A percentile compares a stretch with the other conserved stretches of the same genome.
phyloP scores from a whole-genome alignment of 2,888 invertebrate genomes.

The Drosophila birchii region DNA sequence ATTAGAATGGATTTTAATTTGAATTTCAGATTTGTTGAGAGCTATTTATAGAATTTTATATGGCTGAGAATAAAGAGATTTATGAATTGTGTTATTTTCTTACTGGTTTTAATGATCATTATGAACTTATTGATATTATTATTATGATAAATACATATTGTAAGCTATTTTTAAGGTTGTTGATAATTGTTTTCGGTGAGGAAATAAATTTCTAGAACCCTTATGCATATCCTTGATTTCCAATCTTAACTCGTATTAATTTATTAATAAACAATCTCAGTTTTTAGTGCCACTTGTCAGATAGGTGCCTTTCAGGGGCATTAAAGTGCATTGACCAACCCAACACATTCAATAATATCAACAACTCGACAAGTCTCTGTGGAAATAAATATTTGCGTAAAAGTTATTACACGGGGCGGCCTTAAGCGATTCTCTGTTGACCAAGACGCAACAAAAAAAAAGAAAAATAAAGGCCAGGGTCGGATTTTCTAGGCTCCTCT shows the following conservation, averaged over 20 bases:
- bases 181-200: neutral
- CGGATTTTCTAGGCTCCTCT: constrained; percentile 16
- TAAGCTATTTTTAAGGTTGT: neutral
- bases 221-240: neutral
- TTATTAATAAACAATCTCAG: neutral
- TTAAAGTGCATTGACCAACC: constrained; percentile 47
- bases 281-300: constrained; percentile 2
- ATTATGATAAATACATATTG: neutral
- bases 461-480: constrained; percentile 41
- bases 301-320: constrained; percentile 24
- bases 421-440: constrained; percentile 28
- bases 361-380: constrained; percentile 26
- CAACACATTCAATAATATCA: constrained; percentile 22
- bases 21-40: neutral
- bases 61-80: neutral
- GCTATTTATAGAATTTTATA: neutral
- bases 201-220: neutral
- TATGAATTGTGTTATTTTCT: neutral
- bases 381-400: constrained; percentile 41
- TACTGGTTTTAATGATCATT: neutral
- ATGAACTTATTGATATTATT: neutral
- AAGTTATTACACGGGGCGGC: constrained; percentile 33
- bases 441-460: constrained; percentile 29
- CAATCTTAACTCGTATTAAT: neutral
- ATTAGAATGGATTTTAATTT: constrained; percentile 17